phyloP scores from a whole-genome alignment of 2,888 invertebrate genomes.

The Noctua janthe region DNA sequence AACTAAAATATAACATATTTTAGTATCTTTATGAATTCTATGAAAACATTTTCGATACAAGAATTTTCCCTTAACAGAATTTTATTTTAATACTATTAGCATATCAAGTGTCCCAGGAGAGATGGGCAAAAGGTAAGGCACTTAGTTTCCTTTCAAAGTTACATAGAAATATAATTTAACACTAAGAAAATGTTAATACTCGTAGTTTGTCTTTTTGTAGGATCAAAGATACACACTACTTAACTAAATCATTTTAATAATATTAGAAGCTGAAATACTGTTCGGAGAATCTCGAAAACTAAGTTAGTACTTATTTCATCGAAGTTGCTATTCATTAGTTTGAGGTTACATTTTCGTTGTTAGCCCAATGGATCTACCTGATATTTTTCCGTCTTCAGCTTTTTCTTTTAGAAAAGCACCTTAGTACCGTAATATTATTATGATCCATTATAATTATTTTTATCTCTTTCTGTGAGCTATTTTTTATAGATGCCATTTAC shows the following conservation, averaged over 20 bases:
- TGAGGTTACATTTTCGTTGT: background rate
- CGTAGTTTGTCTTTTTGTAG: background rate
- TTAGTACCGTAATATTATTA: background rate
- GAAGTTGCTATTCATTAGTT: background rate
- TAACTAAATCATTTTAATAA: background rate
- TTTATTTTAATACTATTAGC: constrained; percentile 49
- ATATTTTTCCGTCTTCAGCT: background rate
- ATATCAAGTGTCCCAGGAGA: constrained; percentile 47
- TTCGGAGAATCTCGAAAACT: background rate
- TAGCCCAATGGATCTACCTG: background rate
- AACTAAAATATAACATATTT: background rate
- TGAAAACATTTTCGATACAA: constrained; percentile 1
- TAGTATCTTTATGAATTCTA: background rate
- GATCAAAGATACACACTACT: constrained; percentile 6
- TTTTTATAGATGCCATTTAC: constrained; percentile 11
- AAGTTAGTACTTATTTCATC: background rate
- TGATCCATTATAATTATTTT: background rate
- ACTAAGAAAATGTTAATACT: background rate
- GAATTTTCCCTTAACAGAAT: constrained; percentile 19
- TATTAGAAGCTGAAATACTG: background rate
- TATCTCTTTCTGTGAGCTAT: background rate
- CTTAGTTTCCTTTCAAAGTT: constrained; percentile 23
- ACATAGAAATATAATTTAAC: background rate
- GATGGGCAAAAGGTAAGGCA: constrained; percentile 37
- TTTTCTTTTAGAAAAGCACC: background rate